A percentile compares a stretch with the other conserved stretches of the same genome.
These are phyloP conservation scores for Stylophora pistillata DNA, from an alignment of 64 coral and sea anemone genomes.

Conservation along the genomic window DNA sequence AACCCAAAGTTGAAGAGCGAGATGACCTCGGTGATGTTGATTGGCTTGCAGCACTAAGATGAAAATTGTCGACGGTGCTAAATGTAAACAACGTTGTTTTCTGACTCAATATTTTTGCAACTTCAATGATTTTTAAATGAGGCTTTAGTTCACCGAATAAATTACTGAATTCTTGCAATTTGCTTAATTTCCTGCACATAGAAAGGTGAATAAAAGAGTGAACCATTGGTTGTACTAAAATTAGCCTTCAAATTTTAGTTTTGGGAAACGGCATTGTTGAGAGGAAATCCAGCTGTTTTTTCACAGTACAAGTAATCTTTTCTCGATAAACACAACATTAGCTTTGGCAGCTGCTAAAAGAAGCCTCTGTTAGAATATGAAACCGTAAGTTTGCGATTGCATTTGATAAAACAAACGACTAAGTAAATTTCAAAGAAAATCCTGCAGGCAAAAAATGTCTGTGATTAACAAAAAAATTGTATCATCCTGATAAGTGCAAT, in stretches of 20 bases:
- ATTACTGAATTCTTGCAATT: background rate
- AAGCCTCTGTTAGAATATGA: background rate
- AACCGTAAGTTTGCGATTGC: background rate
- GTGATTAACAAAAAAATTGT: background rate
- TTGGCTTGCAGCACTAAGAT: slow-evolving; percentile 17
- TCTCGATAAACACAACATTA: slow-evolving; percentile 25
- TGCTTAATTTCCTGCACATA: background rate
- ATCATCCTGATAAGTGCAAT: background rate
- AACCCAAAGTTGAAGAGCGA: slow-evolving; percentile 41
- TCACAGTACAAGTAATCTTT: background rate
- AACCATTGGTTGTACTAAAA: background rate
- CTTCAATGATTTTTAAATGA: background rate
- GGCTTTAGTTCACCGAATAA: background rate
- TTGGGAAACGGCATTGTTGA: background rate
- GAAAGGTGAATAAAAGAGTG: slow-evolving; percentile 4
- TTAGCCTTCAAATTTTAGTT: background rate
- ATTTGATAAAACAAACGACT: background rate
- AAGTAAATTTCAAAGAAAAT: background rate
- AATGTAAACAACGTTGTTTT: slow-evolving; percentile 5
- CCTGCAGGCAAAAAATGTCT: background rate
- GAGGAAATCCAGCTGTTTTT: slow-evolving; percentile 20
- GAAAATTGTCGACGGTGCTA: background rate
- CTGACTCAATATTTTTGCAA: background rate
- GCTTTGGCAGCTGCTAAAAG: slow-evolving; percentile 11
- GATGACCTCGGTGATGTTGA: slow-evolving; percentile 46